Evolutionary conservation across 2,113 vertebrate genomes (phyloP), one percentile per base, ranked within the genome.

Genomic region (Toxostoma redivivum): DNA sequence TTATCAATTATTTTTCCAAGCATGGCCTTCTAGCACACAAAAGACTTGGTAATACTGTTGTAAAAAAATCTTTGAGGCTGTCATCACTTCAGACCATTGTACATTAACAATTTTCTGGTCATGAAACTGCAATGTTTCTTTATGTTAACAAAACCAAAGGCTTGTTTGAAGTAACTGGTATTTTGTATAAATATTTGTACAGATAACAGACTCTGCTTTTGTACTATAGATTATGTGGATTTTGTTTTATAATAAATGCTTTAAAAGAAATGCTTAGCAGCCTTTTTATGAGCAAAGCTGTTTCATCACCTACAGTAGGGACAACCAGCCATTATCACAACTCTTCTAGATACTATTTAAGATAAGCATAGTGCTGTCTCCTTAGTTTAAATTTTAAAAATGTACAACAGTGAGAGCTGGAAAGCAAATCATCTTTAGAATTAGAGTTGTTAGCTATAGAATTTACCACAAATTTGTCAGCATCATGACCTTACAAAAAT

Each of bases 221-320:
- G 95, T 97, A 90, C 80, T 82, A 95, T 90, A 97, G 86, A 84
- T 95, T 65, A 86, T 95, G 90, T 96, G 92, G 86, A 94, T 91
- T 96, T 95, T 94, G 92, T 93, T 97, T 97, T 97, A 87, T 97
- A 97, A 97, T 97, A 97, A 97, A 97, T 91, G 86, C 50, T 92
- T 94, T 40, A 17, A 35, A 95, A 90, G 54, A 94, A 72, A 76
- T 84, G 21, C 74, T 94, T 89, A 91, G 72, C 82, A 93, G 58
- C 44, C 56, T 27, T 86, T 93, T 83, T 73, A 38, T 96, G 90
- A 87, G 38, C 12, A 3, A 92, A 90, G 66, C 58, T 86, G 38
- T 92, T 94, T 76, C 28, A 42, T 78, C 51, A 64, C 30, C 40
- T 86, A 5, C 56, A 60, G 19, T 21, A 84, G 65, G 70, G 40